Evolutionary conservation across 2,888 invertebrate genomes (phyloP), one percentile per base, ranked within the genome.

Genomic region (Cantharis flavilabris): DNA sequence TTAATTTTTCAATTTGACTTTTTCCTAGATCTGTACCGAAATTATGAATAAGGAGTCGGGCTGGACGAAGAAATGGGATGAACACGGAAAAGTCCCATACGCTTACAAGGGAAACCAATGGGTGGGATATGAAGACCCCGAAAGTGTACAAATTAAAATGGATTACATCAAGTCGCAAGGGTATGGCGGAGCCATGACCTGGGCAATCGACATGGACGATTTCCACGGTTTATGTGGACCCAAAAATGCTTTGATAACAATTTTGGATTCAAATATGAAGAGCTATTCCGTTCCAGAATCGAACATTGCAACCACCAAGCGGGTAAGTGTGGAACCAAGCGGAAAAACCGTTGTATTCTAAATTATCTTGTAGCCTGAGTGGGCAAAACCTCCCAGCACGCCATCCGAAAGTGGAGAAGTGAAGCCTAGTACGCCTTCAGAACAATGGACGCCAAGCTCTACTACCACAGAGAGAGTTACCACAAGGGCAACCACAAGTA

Each of bases 201-300:
- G 97, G 97, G 97, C 97, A 23, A 93, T 97, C 69, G 96, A 96
- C 82, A 96, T 97, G 96, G 97, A 97, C 77, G 97, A 97, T 87
- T 97, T 96, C 86, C 91, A 91, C 76, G 96, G 96, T 0, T 86
- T 95, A 1, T 97, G 97, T 84, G 97, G 97, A 0, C 90, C 92
- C 0, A 91, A 92, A 84, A 96, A 97, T 86, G 91, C 93, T 0
- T 88, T 97, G 10, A 93, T 94, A 80, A 92, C 94, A 78, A 91
- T 95, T 72, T 89, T 97, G 70, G 88, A 94, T 83, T 90, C 93
- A 23, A 93, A 92, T 83, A 94, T 97, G 95, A 91, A 91, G 76
- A 88, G 90, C 7, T 94, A 94, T 83, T 86, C 84, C 3, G 95
- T 96, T 9, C 95, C 95, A 2, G 91, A 92, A 77, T 92, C 94